Evolutionary conservation across 2,113 vertebrate species (phyloP), one percentile per base, ranked within the genome.

Genomic region (Tauraco erythrolophus): DNA sequence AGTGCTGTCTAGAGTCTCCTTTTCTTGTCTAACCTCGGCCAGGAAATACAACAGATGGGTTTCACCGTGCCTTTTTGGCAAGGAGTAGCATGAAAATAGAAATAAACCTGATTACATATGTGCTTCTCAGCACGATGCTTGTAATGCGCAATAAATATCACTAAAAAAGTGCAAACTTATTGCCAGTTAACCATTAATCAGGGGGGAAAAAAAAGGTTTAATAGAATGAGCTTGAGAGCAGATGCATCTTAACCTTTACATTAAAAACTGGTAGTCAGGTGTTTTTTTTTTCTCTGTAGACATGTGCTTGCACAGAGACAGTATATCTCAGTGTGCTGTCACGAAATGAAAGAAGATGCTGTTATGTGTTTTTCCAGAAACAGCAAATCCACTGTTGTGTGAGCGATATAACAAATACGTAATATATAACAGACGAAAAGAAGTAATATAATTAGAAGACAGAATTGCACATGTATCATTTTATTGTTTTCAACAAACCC

Each of bases 1-100:
- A 92, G 75, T 85, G 50, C 90, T 85, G 3, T 51, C 78, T 53
- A 61, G 45, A 94, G 84, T 43, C 94, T 94, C 79, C 88, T 93
- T 88, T 88, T 80, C 88, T 85, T 93, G 78, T 94, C 88, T 88
- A 86, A 96, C 94, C 90, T 94, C 66, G 74, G 88, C 81, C 14
- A 91, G 96, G 90, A 90, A 97, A 93, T 70, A 95, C 75, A 92
- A 88, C 97, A 97, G 95, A 97, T 96, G 96, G 95, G 58, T 80
- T 95, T 97, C 88, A 74, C 88, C 41, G 19, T 83, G 88, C 16
- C 70, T 83, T 97, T 95, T 83, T 97, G 96, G 96, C 96, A 94
- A 88, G 64, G 68, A 94, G 18, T 62, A 88, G 71, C 92, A 94
- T 43, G 85, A 80, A 95, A 97, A 88, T 95, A 92, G 96, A 97